Evolutionary conservation across 1,140 invertebrate species (phyloP).

Genomic region (Diprion similis): DNA sequence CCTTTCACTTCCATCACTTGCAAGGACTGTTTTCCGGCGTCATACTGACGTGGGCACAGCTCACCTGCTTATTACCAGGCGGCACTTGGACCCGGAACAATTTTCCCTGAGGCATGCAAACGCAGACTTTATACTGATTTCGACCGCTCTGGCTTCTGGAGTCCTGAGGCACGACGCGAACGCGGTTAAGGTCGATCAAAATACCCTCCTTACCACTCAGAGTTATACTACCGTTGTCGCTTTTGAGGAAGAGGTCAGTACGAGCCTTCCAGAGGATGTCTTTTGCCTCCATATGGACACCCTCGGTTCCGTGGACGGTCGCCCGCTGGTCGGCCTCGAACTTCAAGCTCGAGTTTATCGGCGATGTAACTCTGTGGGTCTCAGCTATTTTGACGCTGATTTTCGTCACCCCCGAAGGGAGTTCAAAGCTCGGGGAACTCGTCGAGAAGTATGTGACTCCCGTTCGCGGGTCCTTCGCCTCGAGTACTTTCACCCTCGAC

Average conservation of each 20-base stretch:
- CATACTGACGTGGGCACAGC: constrained; percentile 71
- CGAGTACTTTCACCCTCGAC: constrained; percentile 72
- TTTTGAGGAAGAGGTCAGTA: constrained; percentile 79
- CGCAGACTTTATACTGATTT: constrained; percentile 82
- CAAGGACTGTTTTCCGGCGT: constrained; percentile 75
- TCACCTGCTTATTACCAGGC: constrained; percentile 61
- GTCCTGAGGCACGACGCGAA: constrained; percentile 70
- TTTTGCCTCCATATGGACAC: constrained; percentile 67
- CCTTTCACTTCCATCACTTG: constrained; percentile 47
- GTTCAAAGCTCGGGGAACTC: constrained; percentile 72
- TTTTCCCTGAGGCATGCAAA: constrained; percentile 87
- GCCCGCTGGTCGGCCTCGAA: constrained; percentile 69
- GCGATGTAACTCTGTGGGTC: constrained; percentile 76
- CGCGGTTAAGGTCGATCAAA: constrained; percentile 73
- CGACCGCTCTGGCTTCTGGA: constrained; percentile 57
- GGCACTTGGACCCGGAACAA: constrained; percentile 78
- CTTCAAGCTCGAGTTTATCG: constrained; percentile 70
- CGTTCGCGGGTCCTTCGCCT: constrained; percentile 70
- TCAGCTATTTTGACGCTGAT: constrained; percentile 73
- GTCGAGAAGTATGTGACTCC: constrained; percentile 78
- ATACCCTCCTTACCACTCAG: constrained; percentile 75
- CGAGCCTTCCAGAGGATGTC: constrained; percentile 75
- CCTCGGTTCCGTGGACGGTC: constrained; percentile 72
- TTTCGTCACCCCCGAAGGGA: constrained; percentile 72
- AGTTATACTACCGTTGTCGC: constrained; percentile 79